A percentile compares a stretch with the other conserved stretches of the same genome.
These are phyloP conservation scores for Adelphocoris suturalis DNA, from an alignment of 2,888 invertebrate genomes.

Conservation along the genomic window DNA sequence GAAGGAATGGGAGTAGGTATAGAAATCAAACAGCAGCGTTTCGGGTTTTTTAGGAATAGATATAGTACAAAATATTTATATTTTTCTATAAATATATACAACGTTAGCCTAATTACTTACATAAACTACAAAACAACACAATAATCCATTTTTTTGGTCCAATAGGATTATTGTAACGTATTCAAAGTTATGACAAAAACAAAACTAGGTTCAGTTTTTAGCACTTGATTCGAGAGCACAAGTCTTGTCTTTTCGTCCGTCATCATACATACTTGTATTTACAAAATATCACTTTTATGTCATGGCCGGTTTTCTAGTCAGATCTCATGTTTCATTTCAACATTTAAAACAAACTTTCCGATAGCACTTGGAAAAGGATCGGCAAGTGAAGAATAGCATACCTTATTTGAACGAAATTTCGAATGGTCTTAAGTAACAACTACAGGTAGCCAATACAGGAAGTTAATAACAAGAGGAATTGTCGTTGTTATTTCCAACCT, in stretches of 20 bases:
- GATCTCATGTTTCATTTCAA: conserved; percentile 3
- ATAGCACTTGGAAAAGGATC: too few species aligned
- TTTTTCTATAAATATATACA: conserved; percentile 43
- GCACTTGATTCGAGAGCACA: conserved; percentile 9
- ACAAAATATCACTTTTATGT: conserved; percentile 51
- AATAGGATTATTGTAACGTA: not conserved
- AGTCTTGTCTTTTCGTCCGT: conserved; percentile 16
- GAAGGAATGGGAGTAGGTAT: not conserved
- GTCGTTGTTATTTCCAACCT: not conserved
- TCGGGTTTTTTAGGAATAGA: conserved; percentile 25
- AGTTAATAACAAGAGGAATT: not conserved
- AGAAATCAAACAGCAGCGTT: not conserved
- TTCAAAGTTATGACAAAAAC: conserved; percentile 14
- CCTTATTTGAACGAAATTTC: not conserved
- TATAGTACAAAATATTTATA: conserved; percentile 46
- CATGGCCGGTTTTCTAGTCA: conserved; percentile 55
- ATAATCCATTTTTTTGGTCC: not conserved
- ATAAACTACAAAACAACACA: not conserved
- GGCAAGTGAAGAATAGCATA: too few species aligned
- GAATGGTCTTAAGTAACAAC: not conserved
- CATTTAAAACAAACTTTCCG: not conserved
- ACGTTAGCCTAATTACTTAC: not conserved
- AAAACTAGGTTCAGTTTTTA: conserved; percentile 2
- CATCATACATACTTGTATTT: conserved; percentile 9
- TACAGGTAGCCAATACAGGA: not conserved